Percentiles rank a stretch among this genome's conserved stretches.
Conservation (phyloP, 2,797 vertebrate genomes). For the Astyanax mexicanus region DNA sequence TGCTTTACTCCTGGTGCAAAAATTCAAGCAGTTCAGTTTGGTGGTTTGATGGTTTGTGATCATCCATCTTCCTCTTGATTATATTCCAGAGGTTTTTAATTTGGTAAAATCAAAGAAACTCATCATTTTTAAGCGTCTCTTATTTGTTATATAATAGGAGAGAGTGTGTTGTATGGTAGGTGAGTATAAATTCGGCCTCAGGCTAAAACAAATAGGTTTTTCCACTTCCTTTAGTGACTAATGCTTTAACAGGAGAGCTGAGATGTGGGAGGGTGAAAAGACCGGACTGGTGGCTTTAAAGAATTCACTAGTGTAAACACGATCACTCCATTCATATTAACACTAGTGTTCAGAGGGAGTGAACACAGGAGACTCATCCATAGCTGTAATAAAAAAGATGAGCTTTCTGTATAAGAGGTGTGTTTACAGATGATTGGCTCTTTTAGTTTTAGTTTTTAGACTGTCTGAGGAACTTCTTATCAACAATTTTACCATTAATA, state of each 20-base stretch:
- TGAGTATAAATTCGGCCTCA: constrained; percentile 54
- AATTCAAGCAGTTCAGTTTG: no score
- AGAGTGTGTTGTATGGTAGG: constrained; percentile 46
- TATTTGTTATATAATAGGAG: constrained; percentile 28
- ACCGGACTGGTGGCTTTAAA: constrained; percentile 41
- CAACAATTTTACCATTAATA: background rate
- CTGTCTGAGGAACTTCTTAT: background rate
- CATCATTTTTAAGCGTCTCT: no score
- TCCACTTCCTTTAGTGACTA: constrained; percentile 51
- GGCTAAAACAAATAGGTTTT: constrained; percentile 56
- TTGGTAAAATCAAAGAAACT: no score
- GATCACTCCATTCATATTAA: constrained; percentile 57
- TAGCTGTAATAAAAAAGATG: background rate
- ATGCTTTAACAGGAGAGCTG: constrained; percentile 58
- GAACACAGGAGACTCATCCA: background rate
- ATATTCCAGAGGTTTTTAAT: no score
- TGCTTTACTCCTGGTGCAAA: no score
- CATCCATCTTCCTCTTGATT: no score
- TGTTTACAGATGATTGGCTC: background rate
- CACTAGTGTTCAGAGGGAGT: constrained; percentile 46
- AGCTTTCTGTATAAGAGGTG: background rate
- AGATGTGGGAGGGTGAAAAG: constrained; percentile 44
- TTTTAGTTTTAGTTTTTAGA: background rate
- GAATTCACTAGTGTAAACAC: constrained; percentile 50
- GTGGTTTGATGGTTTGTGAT: no score